Base-by-base conservation (phyloP, 2,797 vertebrate species). In the Oreochromis grahami region DNA sequence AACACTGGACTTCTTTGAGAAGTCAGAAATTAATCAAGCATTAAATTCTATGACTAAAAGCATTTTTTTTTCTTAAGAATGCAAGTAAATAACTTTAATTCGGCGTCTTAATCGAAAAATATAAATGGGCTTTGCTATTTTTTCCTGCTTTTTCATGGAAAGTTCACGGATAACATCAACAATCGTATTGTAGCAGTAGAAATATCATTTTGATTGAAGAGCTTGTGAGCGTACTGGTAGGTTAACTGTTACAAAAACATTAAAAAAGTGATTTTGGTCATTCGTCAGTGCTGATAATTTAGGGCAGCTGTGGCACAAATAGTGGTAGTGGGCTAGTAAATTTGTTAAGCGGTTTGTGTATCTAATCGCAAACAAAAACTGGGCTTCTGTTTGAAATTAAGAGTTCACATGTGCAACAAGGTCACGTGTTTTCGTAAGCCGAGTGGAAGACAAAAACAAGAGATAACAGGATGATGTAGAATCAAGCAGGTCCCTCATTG, bases 391-490 rank as follows among this genome's bases (percentile, higher is more conserved):
- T 29, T 7, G 1, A 72, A 72, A 48, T 65, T 21, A 21, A 65
- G 34, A 14, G 34, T 21, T 65, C 19, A 21, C 19, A 14, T 7
- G 41, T 48, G 32, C 34, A 38, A 21, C 15, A 48, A 19, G 9
- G 6, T 19, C 15, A 26, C 10, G 24, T 29, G 24, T 72, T 72
- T 48, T 77, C 38, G 1, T 34, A 38, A 58, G 21, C 13, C 7
- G 55, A 41, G 45, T 34, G 32, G 8, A 12, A 45, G 56, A 55
- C 51, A 14, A 65, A 55, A 6, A 32, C 56, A 56, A 38, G 14
- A 88, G 32, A 81, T 76, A 77, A 84, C 24, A 41, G 52, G 74
- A 65, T 85, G 87, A 87, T 68, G 79, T 45, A 41, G 70, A 82
- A 90, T 68, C 48, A 85, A 78, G 60, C 6, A 76, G 80, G 43